These are phyloP conservation scores for Cephalopterus ornatus DNA, from an alignment of 2,113 vertebrate genomes.

Conservation along the genomic window DNA sequence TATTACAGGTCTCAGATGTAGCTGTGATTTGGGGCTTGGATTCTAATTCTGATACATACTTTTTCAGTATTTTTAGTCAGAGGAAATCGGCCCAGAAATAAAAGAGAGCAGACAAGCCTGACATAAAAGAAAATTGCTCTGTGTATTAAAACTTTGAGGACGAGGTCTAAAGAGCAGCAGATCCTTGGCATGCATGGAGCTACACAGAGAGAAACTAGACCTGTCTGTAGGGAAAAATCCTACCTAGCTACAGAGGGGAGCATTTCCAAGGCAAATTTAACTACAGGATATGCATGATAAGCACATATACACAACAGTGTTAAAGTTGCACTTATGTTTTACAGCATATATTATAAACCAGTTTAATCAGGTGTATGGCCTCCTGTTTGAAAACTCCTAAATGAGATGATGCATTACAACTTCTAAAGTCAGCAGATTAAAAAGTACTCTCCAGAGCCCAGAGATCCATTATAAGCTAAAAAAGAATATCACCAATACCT, in stretches of 20 bases:
- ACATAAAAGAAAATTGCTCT: not conserved
- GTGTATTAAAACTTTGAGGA: not conserved
- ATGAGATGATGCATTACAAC: not conserved
- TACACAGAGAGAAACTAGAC: not conserved
- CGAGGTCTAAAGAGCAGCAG: not conserved
- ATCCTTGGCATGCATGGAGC: not conserved
- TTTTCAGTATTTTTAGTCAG: not conserved
- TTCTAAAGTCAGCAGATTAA: conserved; percentile 15
- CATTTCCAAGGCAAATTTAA: conserved; percentile 22
- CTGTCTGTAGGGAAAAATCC: not conserved
- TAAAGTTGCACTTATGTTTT: not conserved
- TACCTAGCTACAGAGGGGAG: not conserved
- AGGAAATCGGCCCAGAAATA: not conserved
- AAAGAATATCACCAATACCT: not conserved
- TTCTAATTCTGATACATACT: not conserved
- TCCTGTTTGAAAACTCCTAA: not conserved
- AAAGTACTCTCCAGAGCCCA: conserved; percentile 16
- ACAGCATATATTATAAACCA: not conserved
- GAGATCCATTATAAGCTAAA: conserved; percentile 17
- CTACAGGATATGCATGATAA: not conserved
- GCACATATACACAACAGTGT: not conserved
- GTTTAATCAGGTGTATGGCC: not conserved
- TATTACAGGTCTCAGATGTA: not conserved
- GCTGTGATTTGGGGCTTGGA: not conserved
- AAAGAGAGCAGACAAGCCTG: not conserved